phyloP scores from a whole-genome alignment of 2,113 vertebrate genomes.

The Pongo abelii region DNA sequence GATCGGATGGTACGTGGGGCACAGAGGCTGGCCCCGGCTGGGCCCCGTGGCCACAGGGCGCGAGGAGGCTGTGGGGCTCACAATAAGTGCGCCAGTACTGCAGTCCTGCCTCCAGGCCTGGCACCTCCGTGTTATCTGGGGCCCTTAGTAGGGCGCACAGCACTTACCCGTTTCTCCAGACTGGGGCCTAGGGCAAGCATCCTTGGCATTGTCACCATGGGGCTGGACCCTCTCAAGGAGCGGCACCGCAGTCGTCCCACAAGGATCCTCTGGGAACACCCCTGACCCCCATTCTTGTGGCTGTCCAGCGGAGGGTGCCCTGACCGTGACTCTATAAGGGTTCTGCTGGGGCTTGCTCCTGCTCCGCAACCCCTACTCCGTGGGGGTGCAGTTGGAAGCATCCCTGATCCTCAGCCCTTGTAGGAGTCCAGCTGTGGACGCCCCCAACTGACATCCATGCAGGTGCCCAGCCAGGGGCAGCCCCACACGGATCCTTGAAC shows the following conservation, averaged over 20 bases:
- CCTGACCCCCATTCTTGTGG: background rate
- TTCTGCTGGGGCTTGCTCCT: too few relatives aligned
- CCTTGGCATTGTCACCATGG: rapidly evolving
- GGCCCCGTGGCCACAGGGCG: background rate
- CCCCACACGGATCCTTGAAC: background rate
- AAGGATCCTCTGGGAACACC: background rate
- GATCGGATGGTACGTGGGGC: background rate
- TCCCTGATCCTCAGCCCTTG: background rate
- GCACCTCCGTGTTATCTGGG: too few relatives aligned
- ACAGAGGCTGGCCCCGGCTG: background rate
- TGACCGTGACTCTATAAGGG: background rate
- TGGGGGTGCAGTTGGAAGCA: background rate
- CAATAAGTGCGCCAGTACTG: background rate
- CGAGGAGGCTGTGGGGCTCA: background rate
- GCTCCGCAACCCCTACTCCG: rapidly evolving
- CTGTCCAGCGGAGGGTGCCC: background rate
- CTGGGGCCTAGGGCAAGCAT: rapidly evolving
- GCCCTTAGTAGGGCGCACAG: background rate
- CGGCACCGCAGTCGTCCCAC: too few relatives aligned
- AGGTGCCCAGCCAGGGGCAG: background rate
- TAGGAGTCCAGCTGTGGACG: background rate
- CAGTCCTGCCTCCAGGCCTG: background rate
- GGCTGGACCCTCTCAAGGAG: background rate
- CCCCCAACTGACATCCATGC: rapidly evolving
- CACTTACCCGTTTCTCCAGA: background rate